Evolutionary conservation across 2,113 vertebrate genomes (phyloP).

Genomic region (Malaclemys terrapin): DNA sequence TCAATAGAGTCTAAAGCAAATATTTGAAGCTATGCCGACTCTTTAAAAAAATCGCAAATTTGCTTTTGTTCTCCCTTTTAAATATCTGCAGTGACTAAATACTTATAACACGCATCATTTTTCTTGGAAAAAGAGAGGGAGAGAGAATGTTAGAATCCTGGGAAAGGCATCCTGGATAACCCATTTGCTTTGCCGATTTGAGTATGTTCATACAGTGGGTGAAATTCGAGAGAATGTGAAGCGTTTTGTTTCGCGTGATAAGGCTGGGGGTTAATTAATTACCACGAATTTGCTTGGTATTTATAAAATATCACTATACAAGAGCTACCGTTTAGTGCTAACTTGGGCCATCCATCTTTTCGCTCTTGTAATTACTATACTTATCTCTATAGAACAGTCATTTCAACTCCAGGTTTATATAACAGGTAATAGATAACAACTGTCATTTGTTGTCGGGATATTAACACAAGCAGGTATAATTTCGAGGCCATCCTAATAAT

Average conservation of each 20-base stretch:
- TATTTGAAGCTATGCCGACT: constrained; percentile 2
- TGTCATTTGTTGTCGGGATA: constrained; percentile 55
- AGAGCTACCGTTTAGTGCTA: constrained; percentile 61
- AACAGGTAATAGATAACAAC: constrained; percentile 66
- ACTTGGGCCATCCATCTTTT: constrained; percentile 62
- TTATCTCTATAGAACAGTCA: constrained; percentile 71
- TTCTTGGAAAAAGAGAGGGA: constrained; percentile 29
- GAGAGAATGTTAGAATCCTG: constrained; percentile 68
- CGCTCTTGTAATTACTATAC: constrained; percentile 67
- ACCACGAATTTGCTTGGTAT: constrained; percentile 63
- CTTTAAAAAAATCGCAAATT: not conserved
- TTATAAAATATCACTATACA: constrained; percentile 68
- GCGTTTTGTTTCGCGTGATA: constrained; percentile 66
- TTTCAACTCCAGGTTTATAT: constrained; percentile 54
- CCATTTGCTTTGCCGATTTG: constrained; percentile 59
- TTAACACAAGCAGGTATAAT: constrained; percentile 57
- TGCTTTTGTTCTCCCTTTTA: not conserved
- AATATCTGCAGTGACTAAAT: constrained; percentile 58
- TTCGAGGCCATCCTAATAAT: constrained; percentile 13
- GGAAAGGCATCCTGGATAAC: constrained; percentile 70
- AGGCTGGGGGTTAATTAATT: constrained; percentile 68
- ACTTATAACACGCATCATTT: constrained; percentile 47
- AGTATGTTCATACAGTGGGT: constrained; percentile 39
- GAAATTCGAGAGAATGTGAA: constrained; percentile 52
- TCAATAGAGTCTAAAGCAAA: constrained; percentile 66